Conservation (phyloP, 2,888 invertebrate genomes). For the Eilema sororculum region DNA sequence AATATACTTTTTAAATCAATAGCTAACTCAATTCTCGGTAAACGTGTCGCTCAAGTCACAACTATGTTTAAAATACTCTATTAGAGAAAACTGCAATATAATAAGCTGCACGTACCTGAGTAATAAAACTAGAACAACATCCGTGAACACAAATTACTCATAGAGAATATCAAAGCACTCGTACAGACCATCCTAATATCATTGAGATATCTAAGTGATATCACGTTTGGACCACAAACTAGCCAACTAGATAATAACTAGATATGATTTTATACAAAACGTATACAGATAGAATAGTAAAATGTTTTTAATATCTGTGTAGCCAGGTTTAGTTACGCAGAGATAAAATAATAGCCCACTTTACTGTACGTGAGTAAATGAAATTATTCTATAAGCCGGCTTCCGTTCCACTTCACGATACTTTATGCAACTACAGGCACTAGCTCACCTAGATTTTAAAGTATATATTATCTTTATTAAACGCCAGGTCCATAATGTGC, state of each 20-base stretch:
- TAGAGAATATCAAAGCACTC: constrained; percentile 20
- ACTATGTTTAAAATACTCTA: constrained; percentile 18
- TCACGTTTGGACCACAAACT: constrained; percentile 14
- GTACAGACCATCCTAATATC: background rate
- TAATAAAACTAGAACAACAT: constrained; percentile 19
- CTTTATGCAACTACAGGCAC: constrained; percentile 21
- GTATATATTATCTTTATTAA: background rate
- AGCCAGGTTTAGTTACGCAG: constrained; percentile 30
- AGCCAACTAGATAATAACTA: constrained; percentile 30
- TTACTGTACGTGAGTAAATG: constrained; percentile 46
- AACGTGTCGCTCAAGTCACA: background rate
- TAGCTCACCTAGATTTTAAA: constrained; percentile 2
- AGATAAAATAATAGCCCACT: constrained; percentile 48
- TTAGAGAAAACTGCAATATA: constrained; percentile 23
- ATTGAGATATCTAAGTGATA: background rate
- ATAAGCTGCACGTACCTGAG: constrained; percentile 18
- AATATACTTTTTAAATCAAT: background rate
- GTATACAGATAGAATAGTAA: constrained; percentile 32
- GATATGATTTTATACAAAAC: constrained; percentile 30
- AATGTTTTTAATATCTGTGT: constrained; percentile 41
- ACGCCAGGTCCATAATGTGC: background rate
- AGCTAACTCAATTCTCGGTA: background rate
- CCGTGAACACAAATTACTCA: background rate
- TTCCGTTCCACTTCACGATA: constrained; percentile 41
- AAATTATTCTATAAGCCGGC: constrained; percentile 47